Conservation (phyloP, 2,797 vertebrate genomes). For the Tadarida brasiliensis region DNA sequence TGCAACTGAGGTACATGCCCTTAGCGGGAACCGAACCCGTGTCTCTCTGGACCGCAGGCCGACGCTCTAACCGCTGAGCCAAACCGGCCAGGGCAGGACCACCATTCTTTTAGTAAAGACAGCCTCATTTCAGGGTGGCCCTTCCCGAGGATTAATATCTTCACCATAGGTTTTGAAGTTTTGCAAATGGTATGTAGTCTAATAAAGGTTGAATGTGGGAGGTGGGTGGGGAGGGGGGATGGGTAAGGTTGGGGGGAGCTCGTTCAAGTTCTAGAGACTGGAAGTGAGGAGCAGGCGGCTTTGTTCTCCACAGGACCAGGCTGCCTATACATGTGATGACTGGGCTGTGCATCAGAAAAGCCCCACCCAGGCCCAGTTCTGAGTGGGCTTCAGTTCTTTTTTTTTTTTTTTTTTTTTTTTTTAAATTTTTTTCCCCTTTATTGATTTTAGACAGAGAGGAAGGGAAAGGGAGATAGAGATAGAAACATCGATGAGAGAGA, state of each 20-base stretch:
- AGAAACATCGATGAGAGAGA: too few relatives aligned
- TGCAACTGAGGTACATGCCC: too few relatives aligned
- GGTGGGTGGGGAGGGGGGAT: neutral
- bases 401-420: too few relatives aligned
- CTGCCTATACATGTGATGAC: neutral
- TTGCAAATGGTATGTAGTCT: constrained; percentile 61
- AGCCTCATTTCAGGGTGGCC: constrained; percentile 14
- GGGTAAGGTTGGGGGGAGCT: neutral
- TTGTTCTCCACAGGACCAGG: constrained; percentile 57
- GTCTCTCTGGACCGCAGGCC: too few relatives aligned
- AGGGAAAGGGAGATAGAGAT: too few relatives aligned
- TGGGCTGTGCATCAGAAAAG: neutral
- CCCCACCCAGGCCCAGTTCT: constrained; percentile 47
- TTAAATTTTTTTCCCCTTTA: too few relatives aligned
- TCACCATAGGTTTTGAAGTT: constrained; percentile 50
- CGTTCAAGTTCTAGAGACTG: neutral
- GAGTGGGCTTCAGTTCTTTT: constrained; percentile 47
- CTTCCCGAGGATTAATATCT: constrained; percentile 19
- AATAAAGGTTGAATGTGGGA: neutral
- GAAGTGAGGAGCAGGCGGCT: neutral
- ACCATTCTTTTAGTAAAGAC: neutral
- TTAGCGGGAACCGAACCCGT: too few relatives aligned
- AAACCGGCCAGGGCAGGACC: too few relatives aligned
- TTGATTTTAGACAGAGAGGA: too few relatives aligned
- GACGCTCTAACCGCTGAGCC: too few relatives aligned